phyloP scores from a whole-genome alignment of 1,140 invertebrate genomes.

The Drosophila tsacasi region DNA sequence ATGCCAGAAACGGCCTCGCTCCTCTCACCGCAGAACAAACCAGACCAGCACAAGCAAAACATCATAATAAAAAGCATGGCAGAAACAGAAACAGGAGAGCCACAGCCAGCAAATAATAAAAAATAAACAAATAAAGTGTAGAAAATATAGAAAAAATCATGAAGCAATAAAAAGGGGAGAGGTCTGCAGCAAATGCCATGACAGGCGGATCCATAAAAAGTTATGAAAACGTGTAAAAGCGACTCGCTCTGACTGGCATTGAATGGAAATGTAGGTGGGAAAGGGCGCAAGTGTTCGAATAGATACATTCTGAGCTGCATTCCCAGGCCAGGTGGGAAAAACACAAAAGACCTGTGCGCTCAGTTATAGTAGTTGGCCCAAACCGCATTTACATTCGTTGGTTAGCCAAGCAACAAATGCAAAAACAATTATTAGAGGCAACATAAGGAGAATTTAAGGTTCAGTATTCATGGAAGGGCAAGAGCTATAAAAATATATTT shows the following conservation, averaged over 20 bases:
- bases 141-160: slow-evolving; percentile 54
- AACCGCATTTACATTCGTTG: slow-evolving; percentile 16
- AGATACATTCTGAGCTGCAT: slow-evolving; percentile 39
- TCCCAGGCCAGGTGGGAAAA: not conserved
- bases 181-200: slow-evolving; percentile 44
- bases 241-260: slow-evolving; percentile 23
- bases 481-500: too few species aligned
- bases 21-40: not conserved
- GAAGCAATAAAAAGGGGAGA: slow-evolving; percentile 47
- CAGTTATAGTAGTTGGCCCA: slow-evolving; percentile 6
- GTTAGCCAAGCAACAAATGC: not conserved
- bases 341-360: slow-evolving; percentile 4
- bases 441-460: not conserved
- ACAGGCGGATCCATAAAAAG: slow-evolving; percentile 65
- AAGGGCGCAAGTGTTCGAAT: slow-evolving; percentile 5
- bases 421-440: not conserved
- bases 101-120: slow-evolving; percentile 19
- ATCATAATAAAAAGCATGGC: slow-evolving; percentile 49
- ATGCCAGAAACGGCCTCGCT: slow-evolving; percentile 11
- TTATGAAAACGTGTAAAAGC: slow-evolving; percentile 68
- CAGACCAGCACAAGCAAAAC: slow-evolving; percentile 36
- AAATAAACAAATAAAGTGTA: slow-evolving; percentile 62
- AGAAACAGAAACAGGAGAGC: slow-evolving; percentile 40
- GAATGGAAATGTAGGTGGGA: slow-evolving; percentile 4
- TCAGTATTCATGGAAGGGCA: too few species aligned